Percentiles rank a stretch among this genome's conserved stretches.
phyloP scores from a whole-genome alignment of 2,113 vertebrate species.

The Taxidea taxus region DNA sequence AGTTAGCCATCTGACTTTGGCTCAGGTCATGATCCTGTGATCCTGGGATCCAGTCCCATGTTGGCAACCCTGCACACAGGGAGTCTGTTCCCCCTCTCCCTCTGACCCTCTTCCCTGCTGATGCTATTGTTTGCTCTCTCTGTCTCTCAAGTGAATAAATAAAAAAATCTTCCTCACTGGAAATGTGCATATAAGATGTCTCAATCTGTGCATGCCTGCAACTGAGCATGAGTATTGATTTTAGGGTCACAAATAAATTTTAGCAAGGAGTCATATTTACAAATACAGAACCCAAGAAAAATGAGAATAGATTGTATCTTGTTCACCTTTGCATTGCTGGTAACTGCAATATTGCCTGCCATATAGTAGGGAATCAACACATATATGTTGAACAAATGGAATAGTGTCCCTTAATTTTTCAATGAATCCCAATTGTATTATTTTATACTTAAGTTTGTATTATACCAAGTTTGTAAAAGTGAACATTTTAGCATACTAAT shows the following conservation, averaged over 20 bases:
- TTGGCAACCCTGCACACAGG: background rate
- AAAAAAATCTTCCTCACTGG: background rate
- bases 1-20: background rate
- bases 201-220: background rate
- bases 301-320: background rate
- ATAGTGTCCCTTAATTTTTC: background rate
- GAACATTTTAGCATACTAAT: background rate
- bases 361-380: background rate
- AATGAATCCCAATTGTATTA: background rate
- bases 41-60: background rate
- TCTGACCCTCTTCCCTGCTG: background rate
- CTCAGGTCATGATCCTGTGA: background rate
- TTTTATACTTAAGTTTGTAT: background rate
- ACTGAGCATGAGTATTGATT: background rate
- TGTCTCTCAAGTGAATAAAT: background rate
- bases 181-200: fast-evolving
- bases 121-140: background rate
- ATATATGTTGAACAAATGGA: background rate
- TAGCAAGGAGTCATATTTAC: background rate
- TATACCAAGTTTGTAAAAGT: background rate
- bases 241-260: background rate
- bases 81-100: background rate
- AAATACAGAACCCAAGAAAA: background rate
- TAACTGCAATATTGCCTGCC: background rate
- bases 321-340: background rate